Percentiles rank a stretch among this genome's conserved stretches.
These are phyloP conservation scores for Mormyrus lacerda DNA, from an alignment of 2,113 vertebrate species.

Conservation along the genomic window DNA sequence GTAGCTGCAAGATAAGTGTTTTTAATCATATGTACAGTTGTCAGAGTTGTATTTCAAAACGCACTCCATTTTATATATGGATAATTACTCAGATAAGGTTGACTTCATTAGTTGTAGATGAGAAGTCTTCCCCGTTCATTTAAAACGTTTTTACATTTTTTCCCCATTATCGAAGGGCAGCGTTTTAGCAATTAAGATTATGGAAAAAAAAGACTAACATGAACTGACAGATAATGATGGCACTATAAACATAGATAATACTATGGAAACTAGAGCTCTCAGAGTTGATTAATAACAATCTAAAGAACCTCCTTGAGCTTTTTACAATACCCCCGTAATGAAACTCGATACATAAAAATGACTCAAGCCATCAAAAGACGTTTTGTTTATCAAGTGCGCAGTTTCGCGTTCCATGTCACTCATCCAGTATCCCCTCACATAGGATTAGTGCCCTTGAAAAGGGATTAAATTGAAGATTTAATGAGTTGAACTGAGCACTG, in stretches of 20 bases:
- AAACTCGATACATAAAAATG: constrained; percentile 34
- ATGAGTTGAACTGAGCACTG: constrained; percentile 20
- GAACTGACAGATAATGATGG: not conserved
- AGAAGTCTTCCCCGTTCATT: not conserved
- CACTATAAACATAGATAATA: not conserved
- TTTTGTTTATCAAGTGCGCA: constrained; percentile 6
- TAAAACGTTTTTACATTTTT: not conserved
- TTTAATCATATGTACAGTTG: not conserved
- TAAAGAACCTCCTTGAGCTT: constrained; percentile 16
- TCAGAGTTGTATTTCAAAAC: not conserved
- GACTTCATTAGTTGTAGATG: not conserved
- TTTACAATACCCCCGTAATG: constrained; percentile 18
- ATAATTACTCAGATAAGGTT: not conserved
- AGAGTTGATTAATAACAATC: constrained; percentile 33
- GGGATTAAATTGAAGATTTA: constrained; percentile 42
- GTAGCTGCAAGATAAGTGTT: not conserved
- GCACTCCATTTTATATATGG: not conserved
- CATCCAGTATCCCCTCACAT: constrained; percentile 37
- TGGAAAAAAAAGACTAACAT: not conserved
- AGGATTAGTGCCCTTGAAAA: constrained; percentile 36
- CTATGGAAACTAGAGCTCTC: constrained; percentile 28
- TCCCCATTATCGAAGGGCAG: not conserved
- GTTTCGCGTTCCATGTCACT: constrained; percentile 34
- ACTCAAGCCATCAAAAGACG: constrained; percentile 19
- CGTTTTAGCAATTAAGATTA: not conserved